Evolutionary conservation across 2,797 vertebrate genomes (phyloP).

Genomic region (Takifugu ocellatus): DNA sequence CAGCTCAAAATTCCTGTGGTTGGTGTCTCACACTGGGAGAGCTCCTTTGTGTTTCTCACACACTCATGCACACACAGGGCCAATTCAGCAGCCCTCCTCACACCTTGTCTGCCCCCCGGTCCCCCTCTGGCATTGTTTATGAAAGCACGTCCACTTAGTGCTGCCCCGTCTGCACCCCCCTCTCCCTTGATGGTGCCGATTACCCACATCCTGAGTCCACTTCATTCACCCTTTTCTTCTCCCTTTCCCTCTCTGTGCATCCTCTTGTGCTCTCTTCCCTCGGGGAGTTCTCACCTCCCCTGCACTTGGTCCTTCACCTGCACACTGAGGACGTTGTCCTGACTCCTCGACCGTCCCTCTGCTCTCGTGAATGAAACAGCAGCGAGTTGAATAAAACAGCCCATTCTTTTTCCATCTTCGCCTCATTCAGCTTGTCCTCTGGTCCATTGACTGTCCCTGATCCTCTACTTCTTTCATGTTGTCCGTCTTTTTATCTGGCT

Average conservation of each 20-base stretch:
- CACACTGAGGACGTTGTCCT: background rate
- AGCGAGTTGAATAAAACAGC: conserved; percentile 51
- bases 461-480: conserved; percentile 63
- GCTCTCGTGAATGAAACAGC: conserved; percentile 55
- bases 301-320: conserved; percentile 3
- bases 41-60: conserved; percentile 44
- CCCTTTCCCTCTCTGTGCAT: conserved; percentile 10
- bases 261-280: conserved; percentile 42
- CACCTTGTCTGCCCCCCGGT: conserved; percentile 59
- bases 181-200: conserved; percentile 56
- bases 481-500: conserved; percentile 52
- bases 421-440: conserved; percentile 53
- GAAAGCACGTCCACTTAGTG: conserved; percentile 69
- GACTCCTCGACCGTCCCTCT: conserved; percentile 4
- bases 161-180: conserved; percentile 52
- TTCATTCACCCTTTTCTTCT: conserved; percentile 38
- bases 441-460: conserved; percentile 49
- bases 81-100: conserved; percentile 54
- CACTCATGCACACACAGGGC: conserved; percentile 23
- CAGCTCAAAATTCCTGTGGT: conserved; percentile 53
- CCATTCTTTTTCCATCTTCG: conserved; percentile 50
- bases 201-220: conserved; percentile 70
- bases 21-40: conserved; percentile 57
- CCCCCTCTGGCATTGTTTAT: conserved; percentile 68
- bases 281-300: conserved; percentile 19